phyloP scores from a whole-genome alignment of 2,113 vertebrate species.

The Cranoglanis bouderius region DNA sequence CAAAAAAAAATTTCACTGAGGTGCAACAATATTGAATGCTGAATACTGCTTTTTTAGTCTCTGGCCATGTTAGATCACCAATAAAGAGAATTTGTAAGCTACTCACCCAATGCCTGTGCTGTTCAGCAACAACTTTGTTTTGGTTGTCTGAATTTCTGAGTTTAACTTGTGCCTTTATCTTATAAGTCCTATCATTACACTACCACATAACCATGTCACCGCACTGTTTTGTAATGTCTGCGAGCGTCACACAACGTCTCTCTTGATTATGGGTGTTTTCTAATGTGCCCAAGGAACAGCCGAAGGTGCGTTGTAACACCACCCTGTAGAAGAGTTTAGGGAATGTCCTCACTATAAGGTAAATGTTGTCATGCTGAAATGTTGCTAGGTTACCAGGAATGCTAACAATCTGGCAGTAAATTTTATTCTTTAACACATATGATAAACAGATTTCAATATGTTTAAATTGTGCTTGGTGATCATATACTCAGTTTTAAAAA shows the following conservation, averaged over 20 bases:
- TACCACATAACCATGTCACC: not conserved
- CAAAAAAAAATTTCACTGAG: not conserved
- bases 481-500: not conserved
- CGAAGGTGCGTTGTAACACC: not conserved
- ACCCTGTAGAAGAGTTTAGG: not conserved
- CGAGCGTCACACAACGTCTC: not conserved
- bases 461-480: not conserved
- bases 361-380: not conserved
- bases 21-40: not conserved
- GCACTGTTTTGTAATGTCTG: not conserved
- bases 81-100: not conserved
- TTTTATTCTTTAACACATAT: not conserved
- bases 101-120: not conserved
- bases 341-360: not conserved
- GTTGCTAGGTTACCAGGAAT: constrained; percentile 24
- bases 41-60: not conserved
- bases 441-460: not conserved
- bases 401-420: not conserved
- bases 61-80: not conserved
- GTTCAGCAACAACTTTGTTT: not conserved
- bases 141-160: not conserved
- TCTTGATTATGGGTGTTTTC: not conserved
- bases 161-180: not conserved
- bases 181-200: not conserved
- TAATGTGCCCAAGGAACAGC: not conserved